These are phyloP conservation scores for Alcis repandata DNA, from an alignment of 2,888 invertebrate species.

Conservation along the genomic window DNA sequence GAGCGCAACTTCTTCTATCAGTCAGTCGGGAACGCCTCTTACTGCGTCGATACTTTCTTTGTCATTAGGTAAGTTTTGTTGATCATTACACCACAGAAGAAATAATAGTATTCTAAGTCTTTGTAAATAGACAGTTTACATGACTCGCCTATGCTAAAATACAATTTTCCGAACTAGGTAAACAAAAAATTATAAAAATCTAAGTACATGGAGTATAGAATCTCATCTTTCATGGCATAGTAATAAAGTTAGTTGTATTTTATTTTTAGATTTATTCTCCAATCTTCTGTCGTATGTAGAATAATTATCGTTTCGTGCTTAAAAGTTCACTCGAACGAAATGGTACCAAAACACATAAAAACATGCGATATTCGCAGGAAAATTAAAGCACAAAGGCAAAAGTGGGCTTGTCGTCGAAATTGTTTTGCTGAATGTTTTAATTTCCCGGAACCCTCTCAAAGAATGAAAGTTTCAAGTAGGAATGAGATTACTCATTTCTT, in stretches of 20 bases:
- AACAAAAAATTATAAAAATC: too few species aligned
- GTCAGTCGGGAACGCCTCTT: conserved; percentile 94
- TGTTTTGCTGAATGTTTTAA: conserved; percentile 32
- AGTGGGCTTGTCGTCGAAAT: conserved; percentile 7
- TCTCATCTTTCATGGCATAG: too few species aligned
- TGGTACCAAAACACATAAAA: background rate
- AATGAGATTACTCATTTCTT: conserved; percentile 32
- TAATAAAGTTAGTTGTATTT: too few species aligned
- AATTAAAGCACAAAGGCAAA: conserved; percentile 1
- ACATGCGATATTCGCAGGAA: background rate
- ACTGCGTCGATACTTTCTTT: conserved; percentile 95
- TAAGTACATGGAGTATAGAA: too few species aligned
- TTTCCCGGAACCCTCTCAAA: conserved; percentile 79
- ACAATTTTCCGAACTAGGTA: too few species aligned
- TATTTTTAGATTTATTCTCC: too few species aligned
- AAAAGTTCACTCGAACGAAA: background rate
- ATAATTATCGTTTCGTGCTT: background rate
- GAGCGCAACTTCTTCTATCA: conserved; percentile 93
- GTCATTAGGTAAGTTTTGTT: conserved; percentile 89
- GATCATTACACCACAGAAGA: too few species aligned
- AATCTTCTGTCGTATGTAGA: background rate
- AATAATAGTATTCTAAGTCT: too few species aligned
- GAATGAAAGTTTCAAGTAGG: conserved; percentile 56
- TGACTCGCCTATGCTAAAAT: too few species aligned
- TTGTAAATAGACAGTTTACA: too few species aligned